A percentile compares a stretch with the other conserved stretches of the same genome.
These are phyloP conservation scores for Cyanocitta stelleri DNA, from an alignment of 2,113 vertebrate genomes.

Conservation along the genomic window DNA sequence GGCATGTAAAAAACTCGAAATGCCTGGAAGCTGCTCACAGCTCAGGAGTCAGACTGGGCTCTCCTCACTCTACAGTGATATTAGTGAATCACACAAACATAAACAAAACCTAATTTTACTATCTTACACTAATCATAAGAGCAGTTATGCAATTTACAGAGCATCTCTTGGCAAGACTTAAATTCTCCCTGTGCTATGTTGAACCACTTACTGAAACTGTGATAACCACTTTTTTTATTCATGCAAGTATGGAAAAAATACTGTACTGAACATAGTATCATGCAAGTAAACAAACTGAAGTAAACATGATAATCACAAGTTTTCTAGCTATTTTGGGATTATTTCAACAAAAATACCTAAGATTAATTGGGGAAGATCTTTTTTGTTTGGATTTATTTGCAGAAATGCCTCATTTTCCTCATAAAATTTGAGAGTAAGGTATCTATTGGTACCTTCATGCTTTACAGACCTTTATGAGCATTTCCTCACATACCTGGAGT, in stretches of 20 bases:
- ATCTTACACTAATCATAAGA: not conserved
- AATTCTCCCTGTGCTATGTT: not conserved
- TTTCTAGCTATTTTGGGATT: not conserved
- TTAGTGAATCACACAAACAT: not conserved
- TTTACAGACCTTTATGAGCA: not conserved
- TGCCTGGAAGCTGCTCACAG: not conserved
- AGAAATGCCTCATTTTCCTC: not conserved
- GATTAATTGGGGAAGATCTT: not conserved
- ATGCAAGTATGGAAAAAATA: not conserved
- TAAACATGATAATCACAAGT: not conserved
- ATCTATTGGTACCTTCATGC: not conserved
- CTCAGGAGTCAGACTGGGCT: not conserved
- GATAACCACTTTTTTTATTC: not conserved
- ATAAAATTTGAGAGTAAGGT: not conserved
- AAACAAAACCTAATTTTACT: not conserved
- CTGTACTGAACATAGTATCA: not conserved
- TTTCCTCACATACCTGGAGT: slow-evolving; percentile 56
- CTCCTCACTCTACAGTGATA: not conserved
- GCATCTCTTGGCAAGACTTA: not conserved
- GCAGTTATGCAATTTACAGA: not conserved
- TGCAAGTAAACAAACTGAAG: not conserved
- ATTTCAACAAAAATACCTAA: not conserved
- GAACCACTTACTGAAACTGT: not conserved
- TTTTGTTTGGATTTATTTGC: not conserved
- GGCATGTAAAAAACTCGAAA: not conserved